phyloP scores from a whole-genome alignment of 2,888 invertebrate genomes.

The Cetonia aurata region DNA sequence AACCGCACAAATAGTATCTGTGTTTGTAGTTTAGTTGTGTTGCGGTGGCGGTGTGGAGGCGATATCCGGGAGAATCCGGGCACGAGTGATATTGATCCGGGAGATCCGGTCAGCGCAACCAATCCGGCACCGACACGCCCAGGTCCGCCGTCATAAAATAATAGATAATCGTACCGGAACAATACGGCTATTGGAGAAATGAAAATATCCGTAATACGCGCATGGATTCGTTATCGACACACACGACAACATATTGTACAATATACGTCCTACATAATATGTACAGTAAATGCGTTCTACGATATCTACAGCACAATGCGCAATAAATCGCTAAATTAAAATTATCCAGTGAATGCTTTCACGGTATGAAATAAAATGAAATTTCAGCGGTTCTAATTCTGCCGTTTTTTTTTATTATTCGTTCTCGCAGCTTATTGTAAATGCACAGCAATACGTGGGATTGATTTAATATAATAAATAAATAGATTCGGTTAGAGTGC shows the following conservation, averaged over 20 bases:
- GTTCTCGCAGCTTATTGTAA: too few species aligned
- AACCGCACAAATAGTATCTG: conserved; percentile 44
- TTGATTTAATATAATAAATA: background rate
- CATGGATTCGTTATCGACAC: background rate
- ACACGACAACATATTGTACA: too few species aligned
- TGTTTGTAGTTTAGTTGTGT: conserved; percentile 46
- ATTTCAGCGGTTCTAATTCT: too few species aligned
- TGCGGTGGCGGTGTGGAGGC: conserved; percentile 55
- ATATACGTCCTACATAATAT: too few species aligned
- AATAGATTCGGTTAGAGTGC: too few species aligned
- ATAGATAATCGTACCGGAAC: conserved; percentile 41
- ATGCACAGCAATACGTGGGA: too few species aligned
- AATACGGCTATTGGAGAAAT: conserved; percentile 35
- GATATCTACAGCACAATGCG: too few species aligned
- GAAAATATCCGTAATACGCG: conserved; percentile 1
- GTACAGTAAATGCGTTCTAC: too few species aligned
- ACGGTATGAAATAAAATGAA: background rate
- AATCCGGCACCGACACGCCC: conserved; percentile 63
- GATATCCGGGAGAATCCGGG: conserved; percentile 64
- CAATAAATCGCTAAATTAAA: too few species aligned
- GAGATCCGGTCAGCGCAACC: conserved; percentile 63
- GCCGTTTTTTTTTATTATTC: too few species aligned
- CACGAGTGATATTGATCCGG: conserved; percentile 65
- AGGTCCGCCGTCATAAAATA: conserved; percentile 47
- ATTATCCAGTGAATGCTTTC: too few species aligned